Evolutionary conservation across 2,888 invertebrate genomes (phyloP).

Genomic region (Macrosoma leucophasiata): DNA sequence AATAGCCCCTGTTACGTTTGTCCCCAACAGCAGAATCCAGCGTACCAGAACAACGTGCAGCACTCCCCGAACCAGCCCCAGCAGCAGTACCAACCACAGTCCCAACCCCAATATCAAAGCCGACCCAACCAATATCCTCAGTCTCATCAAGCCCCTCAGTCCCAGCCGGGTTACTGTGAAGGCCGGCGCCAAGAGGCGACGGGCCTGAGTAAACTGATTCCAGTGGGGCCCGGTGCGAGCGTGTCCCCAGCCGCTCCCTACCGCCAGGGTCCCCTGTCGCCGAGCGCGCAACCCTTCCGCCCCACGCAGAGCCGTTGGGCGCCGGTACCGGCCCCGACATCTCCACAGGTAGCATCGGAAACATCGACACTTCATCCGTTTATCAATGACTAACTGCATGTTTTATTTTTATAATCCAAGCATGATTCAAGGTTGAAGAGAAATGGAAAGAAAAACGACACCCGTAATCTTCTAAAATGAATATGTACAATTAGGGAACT

Average conservation of each 20-base stretch:
- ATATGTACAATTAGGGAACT: too few species aligned
- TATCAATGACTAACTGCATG: too few species aligned
- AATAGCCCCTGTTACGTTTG: constrained; percentile 27
- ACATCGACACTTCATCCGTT: too few species aligned
- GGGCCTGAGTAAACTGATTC: constrained; percentile 67
- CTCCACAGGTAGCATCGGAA: constrained; percentile 70
- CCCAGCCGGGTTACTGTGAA: constrained; percentile 48
- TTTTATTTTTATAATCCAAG: too few species aligned
- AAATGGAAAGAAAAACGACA: too few species aligned
- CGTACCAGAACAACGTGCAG: constrained; percentile 48
- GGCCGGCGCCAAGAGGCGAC: constrained; percentile 56
- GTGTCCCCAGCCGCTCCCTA: constrained; percentile 41
- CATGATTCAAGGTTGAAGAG: too few species aligned
- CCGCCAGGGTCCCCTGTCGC: constrained; percentile 53
- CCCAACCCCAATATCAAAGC: constrained; percentile 15
- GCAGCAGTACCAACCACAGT: constrained; percentile 24
- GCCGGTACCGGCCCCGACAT: constrained; percentile 64
- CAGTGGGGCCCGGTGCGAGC: constrained; percentile 55
- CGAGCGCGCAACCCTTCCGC: constrained; percentile 56
- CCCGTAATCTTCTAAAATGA: too few species aligned
- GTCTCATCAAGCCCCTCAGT: constrained; percentile 30
- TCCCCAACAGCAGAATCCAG: constrained; percentile 58
- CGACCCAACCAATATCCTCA: constrained; percentile 28
- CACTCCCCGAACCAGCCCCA: constrained; percentile 19
- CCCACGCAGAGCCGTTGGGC: constrained; percentile 65